Base-by-base conservation (phyloP, 2,888 invertebrate species). In the Parochlus steinenii region DNA sequence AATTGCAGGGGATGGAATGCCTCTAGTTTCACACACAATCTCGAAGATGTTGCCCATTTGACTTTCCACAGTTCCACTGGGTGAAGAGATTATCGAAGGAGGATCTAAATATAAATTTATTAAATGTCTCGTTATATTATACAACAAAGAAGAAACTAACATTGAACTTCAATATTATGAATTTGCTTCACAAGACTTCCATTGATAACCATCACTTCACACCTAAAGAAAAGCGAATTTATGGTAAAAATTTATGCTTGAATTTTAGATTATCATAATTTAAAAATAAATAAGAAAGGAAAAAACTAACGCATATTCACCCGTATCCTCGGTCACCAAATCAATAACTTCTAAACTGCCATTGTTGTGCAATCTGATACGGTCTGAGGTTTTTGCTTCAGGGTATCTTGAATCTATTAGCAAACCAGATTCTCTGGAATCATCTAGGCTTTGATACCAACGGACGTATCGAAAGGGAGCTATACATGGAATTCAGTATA, bases 161-260 rank as follows among this genome's bases (percentile, higher is more conserved):
- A 74, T 52, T 79, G 68, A 3, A 83, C 83, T 65, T 80, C 74
- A 43, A 83, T 77, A 14, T 75, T 69, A 48, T 83, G 80, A 3
- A 69, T 64, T 53, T 82, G 82, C 25, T 67, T 47, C 5, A 51
- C 52, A 27, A 52, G n/a, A n/a, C n/a, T 50, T 24, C 39, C 38
- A 26, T 45, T 42, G 7, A 39, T 40, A 25, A 52, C 50, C 40
- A 60, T 55, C 37, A 64, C 63, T 46, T 65, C 63, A 42, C 69
- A 69, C 36, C 59, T 60, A n/a, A n/a, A n/a, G n/a, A n/a, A n/a
- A n/a, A n/a, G n/a, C n/a, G n/a, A n/a, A n/a, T n/a, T n/a, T n/a
- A n/a, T n/a, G n/a, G n/a, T n/a, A n/a, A n/a, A n/a, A n/a, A n/a
- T n/a, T n/a, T n/a, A n/a, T n/a, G n/a, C n/a, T n/a, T n/a, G n/a